Conservation (phyloP, 2,888 invertebrate species). For the Carterocephalus palaemon region DNA sequence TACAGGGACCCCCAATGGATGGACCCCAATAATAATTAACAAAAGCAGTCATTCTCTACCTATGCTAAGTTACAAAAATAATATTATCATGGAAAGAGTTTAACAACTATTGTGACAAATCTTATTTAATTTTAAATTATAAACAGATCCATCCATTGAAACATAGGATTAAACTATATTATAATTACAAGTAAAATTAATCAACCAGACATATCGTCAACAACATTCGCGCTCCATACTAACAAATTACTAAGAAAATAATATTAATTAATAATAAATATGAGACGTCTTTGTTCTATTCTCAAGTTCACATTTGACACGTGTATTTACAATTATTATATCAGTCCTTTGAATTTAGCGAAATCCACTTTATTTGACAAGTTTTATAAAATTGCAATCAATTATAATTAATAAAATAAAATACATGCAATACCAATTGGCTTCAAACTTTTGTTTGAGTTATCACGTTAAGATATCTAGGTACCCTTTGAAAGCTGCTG, state of each 20-base stretch:
- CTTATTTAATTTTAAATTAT: slow-evolving; percentile 37
- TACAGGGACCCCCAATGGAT: slow-evolving; percentile 38
- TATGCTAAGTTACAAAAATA: slow-evolving; percentile 48
- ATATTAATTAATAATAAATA: slow-evolving; percentile 63
- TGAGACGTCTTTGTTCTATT: slow-evolving; percentile 68
- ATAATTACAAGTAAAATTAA: slow-evolving; percentile 59
- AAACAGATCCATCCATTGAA: slow-evolving; percentile 39
- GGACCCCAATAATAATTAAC: slow-evolving; percentile 32
- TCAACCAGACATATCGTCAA: slow-evolving; percentile 57
- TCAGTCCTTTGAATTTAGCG: slow-evolving; percentile 63
- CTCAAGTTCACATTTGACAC: slow-evolving; percentile 60
- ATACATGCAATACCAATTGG: too few relatives aligned
- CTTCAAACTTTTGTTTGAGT: too few relatives aligned
- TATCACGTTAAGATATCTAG: too few relatives aligned
- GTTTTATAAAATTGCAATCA: too few relatives aligned
- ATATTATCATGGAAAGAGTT: slow-evolving; percentile 44
- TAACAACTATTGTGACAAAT: slow-evolving; percentile 45
- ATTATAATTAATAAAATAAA: too few relatives aligned
- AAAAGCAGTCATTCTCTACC: slow-evolving; percentile 40
- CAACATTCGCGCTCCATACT: slow-evolving; percentile 51
- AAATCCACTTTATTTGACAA: slow-evolving; percentile 37
- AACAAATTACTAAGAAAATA: slow-evolving; percentile 55
- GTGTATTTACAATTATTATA: slow-evolving; percentile 62
- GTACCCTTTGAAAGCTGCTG: too few relatives aligned
- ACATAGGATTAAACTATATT: slow-evolving; percentile 36